Base-by-base conservation (phyloP, 64 coral and sea anemone genomes). In the Pocillopora damicornis region DNA sequence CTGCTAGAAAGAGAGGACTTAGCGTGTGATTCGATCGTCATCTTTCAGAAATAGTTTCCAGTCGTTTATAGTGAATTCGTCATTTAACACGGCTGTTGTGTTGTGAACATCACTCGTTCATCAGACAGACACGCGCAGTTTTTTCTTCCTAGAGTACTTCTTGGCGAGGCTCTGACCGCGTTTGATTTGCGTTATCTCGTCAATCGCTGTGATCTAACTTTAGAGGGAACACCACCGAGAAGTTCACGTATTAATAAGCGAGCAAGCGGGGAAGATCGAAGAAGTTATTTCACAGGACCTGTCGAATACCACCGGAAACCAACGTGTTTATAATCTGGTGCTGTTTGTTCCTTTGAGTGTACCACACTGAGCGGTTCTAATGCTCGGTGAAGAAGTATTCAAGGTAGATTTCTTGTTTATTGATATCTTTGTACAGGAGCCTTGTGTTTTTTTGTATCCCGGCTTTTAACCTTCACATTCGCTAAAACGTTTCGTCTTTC, bases 301-400 rank as follows among this genome's bases (percentile, higher is more conserved):
- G 42, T 51, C 42, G 42, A n/a, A 57, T 36, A 63, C 4, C 81
- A 85, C 81, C 81, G 81, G 81, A 85, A 85, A n/a, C 38, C 12
- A 66, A 14, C 81, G 65, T 85, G 81, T 85, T 59, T 85, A 25
- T 85, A 30, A n/a, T 73, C 64, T 58, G 37, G 37, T 26, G 13
- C 37, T 18, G 37, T 10, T 9, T 56, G 35, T 85, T 4, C 42
- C 7, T 42, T 85, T 85, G 65, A 58, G 16, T 16, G 16, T 72
- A 56, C 72, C 65, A 68, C n/a, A 73, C 38, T 15, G 63, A 20
- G 45, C 63, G 63, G 58, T 13, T 73, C 65, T 85, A 42, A 85
- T 71, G 65, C 38, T 51, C n/a, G 35, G 36, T 58, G 81, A 36
- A 58, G 57, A 2, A 85, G 35, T 13, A 38, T 85, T 68, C 36